A percentile compares a stretch with the other conserved stretches of the same genome.
phyloP scores from a whole-genome alignment of 2,888 invertebrate species.

The Dynastes tityus region DNA sequence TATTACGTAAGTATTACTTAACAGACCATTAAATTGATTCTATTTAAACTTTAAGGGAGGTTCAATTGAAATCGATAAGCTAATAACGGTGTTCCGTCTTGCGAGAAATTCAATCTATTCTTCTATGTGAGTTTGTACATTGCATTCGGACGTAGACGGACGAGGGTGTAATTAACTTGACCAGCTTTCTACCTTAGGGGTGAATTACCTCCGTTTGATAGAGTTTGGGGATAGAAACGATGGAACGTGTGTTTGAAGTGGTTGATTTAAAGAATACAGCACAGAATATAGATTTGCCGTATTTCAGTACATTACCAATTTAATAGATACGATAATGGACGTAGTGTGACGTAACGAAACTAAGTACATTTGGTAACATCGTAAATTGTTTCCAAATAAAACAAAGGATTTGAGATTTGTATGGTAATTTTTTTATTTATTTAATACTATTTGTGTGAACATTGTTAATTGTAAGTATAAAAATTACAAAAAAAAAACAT shows the following conservation, averaged over 20 bases:
- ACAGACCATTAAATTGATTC: not conserved
- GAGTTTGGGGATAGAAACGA: not conserved
- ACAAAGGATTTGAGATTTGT: too few species aligned
- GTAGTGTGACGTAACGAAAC: too few species aligned
- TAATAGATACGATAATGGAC: too few species aligned
- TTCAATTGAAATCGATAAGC: slow-evolving; percentile 50
- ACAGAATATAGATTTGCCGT: too few species aligned
- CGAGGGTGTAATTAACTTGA: slow-evolving; percentile 49
- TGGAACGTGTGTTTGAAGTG: slow-evolving; percentile 1
- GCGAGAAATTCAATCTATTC: slow-evolving; percentile 55
- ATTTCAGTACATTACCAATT: too few species aligned
- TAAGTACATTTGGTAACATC: too few species aligned
- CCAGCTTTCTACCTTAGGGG: slow-evolving; percentile 40
- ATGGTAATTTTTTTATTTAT: too few species aligned
- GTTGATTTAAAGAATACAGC: too few species aligned
- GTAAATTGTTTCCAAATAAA: too few species aligned
- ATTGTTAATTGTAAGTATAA: too few species aligned
- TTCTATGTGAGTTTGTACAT: slow-evolving; percentile 44
- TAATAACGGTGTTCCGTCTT: slow-evolving; percentile 52
- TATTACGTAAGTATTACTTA: not conserved
- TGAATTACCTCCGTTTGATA: slow-evolving; percentile 47
- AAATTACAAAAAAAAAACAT: too few species aligned
- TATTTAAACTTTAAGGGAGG: not conserved
- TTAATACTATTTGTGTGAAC: too few species aligned
- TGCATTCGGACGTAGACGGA: slow-evolving; percentile 39